These are phyloP conservation scores for Hyperoodon ampullatus DNA, from an alignment of 2,113 vertebrate genomes.

Conservation along the genomic window DNA sequence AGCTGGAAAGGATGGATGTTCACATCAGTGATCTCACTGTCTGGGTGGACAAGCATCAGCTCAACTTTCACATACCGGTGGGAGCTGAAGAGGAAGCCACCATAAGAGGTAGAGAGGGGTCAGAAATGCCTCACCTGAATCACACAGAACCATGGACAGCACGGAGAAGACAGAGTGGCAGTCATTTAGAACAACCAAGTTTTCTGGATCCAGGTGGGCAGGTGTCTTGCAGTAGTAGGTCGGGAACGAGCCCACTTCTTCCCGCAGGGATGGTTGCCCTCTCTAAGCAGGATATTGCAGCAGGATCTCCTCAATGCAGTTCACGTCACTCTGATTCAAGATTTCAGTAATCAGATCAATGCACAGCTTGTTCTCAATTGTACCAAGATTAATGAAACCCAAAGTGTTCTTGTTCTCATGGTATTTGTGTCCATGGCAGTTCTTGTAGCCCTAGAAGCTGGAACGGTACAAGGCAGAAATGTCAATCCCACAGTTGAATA, in stretches of 20 bases:
- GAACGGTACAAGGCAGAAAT: conserved; percentile 83
- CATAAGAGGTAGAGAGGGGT: conserved; percentile 91
- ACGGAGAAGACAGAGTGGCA: conserved; percentile 91
- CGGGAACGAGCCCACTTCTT: conserved; percentile 92
- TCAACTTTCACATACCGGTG: conserved; percentile 88
- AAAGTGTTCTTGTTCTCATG: conserved; percentile 88
- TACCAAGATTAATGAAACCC: conserved; percentile 55
- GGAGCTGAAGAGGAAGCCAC: conserved; percentile 87
- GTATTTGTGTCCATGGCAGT: conserved; percentile 87
- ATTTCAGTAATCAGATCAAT: not conserved
- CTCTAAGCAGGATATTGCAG: not conserved
- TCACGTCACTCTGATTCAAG: not conserved
- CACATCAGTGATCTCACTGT: conserved; percentile 80
- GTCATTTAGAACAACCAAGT: conserved; percentile 91
- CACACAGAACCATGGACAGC: conserved; percentile 92
- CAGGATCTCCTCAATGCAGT: not conserved
- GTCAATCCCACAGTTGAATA: conserved; percentile 89
- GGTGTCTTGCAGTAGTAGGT: conserved; percentile 89
- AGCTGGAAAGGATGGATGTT: conserved; percentile 88
- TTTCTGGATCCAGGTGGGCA: conserved; percentile 87
- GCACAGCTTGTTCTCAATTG: not conserved
- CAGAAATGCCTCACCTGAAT: conserved; percentile 90
- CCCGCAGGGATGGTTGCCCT: conserved; percentile 80
- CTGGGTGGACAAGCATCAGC: conserved; percentile 89
- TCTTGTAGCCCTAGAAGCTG: conserved; percentile 86